These are phyloP conservation scores for Xestia c-nigrum DNA, from an alignment of 2,888 invertebrate genomes.

Conservation along the genomic window DNA sequence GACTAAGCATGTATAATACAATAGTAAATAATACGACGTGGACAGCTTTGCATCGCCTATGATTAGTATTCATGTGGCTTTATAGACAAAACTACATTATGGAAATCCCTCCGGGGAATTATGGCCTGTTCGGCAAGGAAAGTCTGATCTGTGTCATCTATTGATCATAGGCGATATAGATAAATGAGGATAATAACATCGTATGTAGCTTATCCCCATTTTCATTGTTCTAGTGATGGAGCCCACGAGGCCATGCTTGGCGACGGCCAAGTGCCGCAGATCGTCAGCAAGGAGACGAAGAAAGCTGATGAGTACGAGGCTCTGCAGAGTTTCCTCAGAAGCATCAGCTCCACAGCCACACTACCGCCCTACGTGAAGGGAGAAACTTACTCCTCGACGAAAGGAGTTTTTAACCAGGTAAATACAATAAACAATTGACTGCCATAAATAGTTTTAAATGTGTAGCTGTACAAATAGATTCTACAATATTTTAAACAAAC, in stretches of 20 bases:
- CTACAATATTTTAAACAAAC: neutral
- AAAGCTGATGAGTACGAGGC: slow-evolving; percentile 88
- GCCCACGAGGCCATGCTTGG: slow-evolving; percentile 87
- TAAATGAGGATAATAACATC: neutral
- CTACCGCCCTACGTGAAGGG: slow-evolving; percentile 88
- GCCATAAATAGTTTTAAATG: neutral
- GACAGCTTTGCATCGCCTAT: neutral
- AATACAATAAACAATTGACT: neutral
- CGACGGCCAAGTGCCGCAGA: slow-evolving; percentile 75
- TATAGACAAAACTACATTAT: neutral
- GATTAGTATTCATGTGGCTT: neutral
- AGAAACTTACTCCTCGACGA: slow-evolving; percentile 85
- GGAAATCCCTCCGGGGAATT: neutral
- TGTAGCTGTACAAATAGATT: neutral
- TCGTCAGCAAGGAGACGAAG: slow-evolving; percentile 77
- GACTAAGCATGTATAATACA: neutral
- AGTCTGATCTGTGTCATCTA: neutral
- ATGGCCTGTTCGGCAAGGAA: neutral
- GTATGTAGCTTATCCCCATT: neutral
- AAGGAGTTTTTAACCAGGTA: slow-evolving; percentile 89
- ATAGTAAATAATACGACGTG: neutral
- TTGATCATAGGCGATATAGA: neutral
- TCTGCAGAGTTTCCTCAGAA: slow-evolving; percentile 86
- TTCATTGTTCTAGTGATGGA: slow-evolving; percentile 80
- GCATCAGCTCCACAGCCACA: slow-evolving; percentile 89